Conservation (phyloP, 2,113 vertebrate genomes). For the Phylloscopus trochiloides region DNA sequence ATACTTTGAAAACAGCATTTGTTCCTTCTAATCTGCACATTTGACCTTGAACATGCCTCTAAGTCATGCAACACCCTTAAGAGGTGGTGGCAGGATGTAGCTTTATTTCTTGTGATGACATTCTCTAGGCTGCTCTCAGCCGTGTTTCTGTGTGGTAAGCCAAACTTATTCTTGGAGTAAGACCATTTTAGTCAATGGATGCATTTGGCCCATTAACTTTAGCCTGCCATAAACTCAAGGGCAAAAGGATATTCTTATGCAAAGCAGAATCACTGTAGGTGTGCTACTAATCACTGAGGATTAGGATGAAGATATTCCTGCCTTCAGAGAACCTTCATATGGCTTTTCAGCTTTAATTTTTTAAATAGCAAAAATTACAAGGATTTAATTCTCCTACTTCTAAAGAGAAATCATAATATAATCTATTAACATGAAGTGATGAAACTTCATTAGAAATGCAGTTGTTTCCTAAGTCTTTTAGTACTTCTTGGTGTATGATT, state of each 20-base stretch:
- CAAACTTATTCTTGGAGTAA: slow-evolving; percentile 49
- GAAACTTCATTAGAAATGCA: slow-evolving; percentile 46
- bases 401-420: slow-evolving; percentile 11
- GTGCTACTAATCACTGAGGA: slow-evolving; percentile 33
- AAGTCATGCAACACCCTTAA: neutral
- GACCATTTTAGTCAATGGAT: slow-evolving; percentile 42
- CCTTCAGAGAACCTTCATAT: neutral
- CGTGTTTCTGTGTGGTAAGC: neutral
- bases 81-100: neutral
- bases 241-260: slow-evolving; percentile 50
- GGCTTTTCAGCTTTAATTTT: neutral
- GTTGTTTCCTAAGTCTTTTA: slow-evolving; percentile 46
- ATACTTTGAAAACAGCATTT: neutral
- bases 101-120: neutral
- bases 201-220: slow-evolving; percentile 64
- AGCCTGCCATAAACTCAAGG: slow-evolving; percentile 59
- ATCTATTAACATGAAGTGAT: neutral
- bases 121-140: neutral
- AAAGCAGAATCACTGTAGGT: slow-evolving; percentile 50
- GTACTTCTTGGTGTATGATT: slow-evolving; percentile 31
- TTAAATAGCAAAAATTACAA: neutral
- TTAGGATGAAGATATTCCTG: slow-evolving; percentile 36
- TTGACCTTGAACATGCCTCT: neutral
- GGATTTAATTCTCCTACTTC: neutral
- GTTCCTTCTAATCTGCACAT: neutral